A percentile compares a stretch with the other conserved stretches of the same genome.
phyloP scores from a whole-genome alignment of 1,140 invertebrate species.

The Zaprionus ornatus region DNA sequence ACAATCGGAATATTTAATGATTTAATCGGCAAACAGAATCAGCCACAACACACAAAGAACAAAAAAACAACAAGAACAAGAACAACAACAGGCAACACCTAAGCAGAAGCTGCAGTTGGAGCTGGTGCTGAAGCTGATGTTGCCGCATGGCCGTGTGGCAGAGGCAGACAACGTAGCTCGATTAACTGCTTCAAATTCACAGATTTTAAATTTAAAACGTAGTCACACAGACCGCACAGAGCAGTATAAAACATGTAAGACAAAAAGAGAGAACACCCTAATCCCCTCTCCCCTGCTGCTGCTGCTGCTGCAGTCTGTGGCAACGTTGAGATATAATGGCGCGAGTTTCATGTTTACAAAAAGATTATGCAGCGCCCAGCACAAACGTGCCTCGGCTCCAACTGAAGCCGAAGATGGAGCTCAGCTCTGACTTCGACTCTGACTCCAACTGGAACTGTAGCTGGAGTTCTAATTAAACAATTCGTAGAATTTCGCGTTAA shows the following conservation, averaged over 20 bases:
- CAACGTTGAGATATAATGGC: constrained; percentile 76
- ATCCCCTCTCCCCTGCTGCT: background rate
- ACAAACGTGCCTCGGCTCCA: constrained; percentile 58
- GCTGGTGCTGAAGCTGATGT: constrained; percentile 10
- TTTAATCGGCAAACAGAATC: constrained; percentile 76
- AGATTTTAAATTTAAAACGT: constrained; percentile 82
- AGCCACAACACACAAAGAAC: constrained; percentile 45
- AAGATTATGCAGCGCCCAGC: constrained; percentile 74
- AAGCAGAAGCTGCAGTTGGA: constrained; percentile 49
- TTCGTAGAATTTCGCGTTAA: constrained; percentile 84
- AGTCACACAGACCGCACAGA: constrained; percentile 57
- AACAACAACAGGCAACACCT: constrained; percentile 59
- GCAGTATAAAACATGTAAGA: constrained; percentile 61
- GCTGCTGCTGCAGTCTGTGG: constrained; percentile 18
- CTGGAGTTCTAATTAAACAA: constrained; percentile 83
- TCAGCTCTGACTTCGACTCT: constrained; percentile 40
- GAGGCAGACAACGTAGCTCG: constrained; percentile 45
- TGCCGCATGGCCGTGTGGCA: constrained; percentile 7
- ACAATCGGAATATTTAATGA: constrained; percentile 84
- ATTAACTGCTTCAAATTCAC: constrained; percentile 82
- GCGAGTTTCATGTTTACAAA: constrained; percentile 83
- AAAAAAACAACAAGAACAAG: constrained; percentile 27
- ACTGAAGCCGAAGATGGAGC: constrained; percentile 39
- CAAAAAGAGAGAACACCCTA: background rate
- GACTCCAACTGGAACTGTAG: constrained; percentile 43